Evolutionary conservation across 2,888 invertebrate genomes (phyloP).

Genomic region (Heliconius ismenius): DNA sequence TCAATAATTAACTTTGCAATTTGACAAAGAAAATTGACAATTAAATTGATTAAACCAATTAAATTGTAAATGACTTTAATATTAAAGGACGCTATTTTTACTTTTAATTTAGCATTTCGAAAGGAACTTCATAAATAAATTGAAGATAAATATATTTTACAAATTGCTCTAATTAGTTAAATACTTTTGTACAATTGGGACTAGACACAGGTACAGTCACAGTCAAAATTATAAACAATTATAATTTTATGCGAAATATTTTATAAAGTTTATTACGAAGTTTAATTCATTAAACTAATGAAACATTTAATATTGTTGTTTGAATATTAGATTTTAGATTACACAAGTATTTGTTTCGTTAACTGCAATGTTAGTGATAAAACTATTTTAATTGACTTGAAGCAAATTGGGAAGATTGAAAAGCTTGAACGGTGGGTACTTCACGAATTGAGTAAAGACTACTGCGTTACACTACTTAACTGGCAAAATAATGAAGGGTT

Average conservation of each 20-base stretch:
- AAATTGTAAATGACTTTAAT: neutral
- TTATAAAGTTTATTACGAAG: neutral
- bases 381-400: too few relatives aligned
- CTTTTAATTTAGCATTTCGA: conserved; percentile 38
- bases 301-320: too few relatives aligned
- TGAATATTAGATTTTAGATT: too few relatives aligned
- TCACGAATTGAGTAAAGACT: too few relatives aligned
- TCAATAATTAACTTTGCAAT: neutral
- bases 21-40: neutral
- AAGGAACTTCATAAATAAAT: conserved; percentile 58
- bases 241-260: too few relatives aligned
- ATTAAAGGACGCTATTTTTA: neutral
- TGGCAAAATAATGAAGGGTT: too few relatives aligned
- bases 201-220: conserved; percentile 51
- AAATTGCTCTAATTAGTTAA: conserved; percentile 49
- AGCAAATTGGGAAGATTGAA: too few relatives aligned
- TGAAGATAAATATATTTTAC: conserved; percentile 48
- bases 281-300: neutral
- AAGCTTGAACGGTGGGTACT: too few relatives aligned
- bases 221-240: conserved; percentile 48
- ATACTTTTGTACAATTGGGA: conserved; percentile 57
- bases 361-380: too few relatives aligned
- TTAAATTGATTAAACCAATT: conserved; percentile 1
- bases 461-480: too few relatives aligned
- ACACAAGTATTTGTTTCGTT: too few relatives aligned